Conservation (phyloP, 2,113 vertebrate species). For the Junco hyemalis region DNA sequence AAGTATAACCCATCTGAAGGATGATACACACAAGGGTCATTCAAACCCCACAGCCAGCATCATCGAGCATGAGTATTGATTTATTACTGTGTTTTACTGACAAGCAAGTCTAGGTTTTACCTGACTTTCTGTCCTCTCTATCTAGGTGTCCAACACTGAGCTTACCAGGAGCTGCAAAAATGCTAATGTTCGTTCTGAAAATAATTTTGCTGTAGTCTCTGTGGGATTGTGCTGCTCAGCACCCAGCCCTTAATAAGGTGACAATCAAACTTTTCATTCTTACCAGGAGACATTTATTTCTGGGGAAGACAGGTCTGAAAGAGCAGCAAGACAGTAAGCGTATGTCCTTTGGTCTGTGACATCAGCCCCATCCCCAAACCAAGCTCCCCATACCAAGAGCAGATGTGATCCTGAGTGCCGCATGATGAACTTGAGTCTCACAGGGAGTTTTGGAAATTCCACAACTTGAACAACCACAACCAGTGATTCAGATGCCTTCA, state of each 20-base stretch:
- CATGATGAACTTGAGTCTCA: background rate
- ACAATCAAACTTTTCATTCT: background rate
- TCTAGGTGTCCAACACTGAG: background rate
- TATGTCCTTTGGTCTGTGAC: background rate
- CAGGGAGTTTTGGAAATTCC: background rate
- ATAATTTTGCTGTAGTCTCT: background rate
- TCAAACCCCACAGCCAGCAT: background rate
- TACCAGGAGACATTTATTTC: background rate
- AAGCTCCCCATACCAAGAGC: background rate
- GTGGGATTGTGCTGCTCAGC: fast-evolving
- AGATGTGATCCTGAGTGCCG: fast-evolving
- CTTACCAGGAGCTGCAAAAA: background rate
- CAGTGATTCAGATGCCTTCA: background rate
- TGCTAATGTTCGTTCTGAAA: background rate
- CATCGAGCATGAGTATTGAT: background rate
- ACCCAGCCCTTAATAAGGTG: background rate
- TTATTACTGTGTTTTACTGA: background rate
- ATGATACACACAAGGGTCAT: background rate
- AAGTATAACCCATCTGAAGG: background rate
- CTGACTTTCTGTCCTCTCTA: background rate
- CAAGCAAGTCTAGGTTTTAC: background rate
- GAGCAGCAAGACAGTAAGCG: background rate
- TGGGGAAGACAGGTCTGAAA: background rate
- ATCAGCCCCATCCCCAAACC: background rate
- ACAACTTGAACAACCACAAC: background rate